phyloP scores from a whole-genome alignment of 2,888 invertebrate species.

The Podotricha telesiphe region DNA sequence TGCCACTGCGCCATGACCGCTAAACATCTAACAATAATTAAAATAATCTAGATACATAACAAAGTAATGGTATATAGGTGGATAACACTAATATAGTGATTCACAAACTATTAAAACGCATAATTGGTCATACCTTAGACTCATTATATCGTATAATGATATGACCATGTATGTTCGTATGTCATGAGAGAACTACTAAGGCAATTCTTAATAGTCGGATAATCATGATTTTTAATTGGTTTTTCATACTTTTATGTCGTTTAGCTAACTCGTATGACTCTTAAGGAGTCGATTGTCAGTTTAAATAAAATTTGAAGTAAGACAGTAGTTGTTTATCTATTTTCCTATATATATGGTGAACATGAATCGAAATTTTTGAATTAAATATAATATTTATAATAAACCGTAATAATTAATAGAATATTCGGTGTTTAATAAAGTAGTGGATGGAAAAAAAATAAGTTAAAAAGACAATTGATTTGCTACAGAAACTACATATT shows the following conservation, averaged over 20 bases:
- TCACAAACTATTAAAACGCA: constrained; percentile 9
- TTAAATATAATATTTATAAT: too few relatives aligned
- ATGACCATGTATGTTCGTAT: constrained; percentile 24
- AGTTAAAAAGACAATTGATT: too few relatives aligned
- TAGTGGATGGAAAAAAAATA: too few relatives aligned
- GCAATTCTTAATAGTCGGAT: not conserved
- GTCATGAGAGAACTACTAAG: constrained; percentile 18
- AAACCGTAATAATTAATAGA: too few relatives aligned
- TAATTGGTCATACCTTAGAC: constrained; percentile 5
- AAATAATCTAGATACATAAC: not conserved
- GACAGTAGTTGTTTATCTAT: too few relatives aligned
- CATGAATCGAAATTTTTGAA: too few relatives aligned
- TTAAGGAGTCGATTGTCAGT: too few relatives aligned
- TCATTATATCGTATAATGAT: constrained; percentile 10
- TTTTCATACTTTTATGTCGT: not conserved
- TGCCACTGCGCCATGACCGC: not conserved
- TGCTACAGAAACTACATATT: too few relatives aligned
- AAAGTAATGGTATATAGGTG: not conserved
- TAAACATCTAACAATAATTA: not conserved
- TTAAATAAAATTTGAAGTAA: too few relatives aligned
- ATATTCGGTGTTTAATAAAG: too few relatives aligned
- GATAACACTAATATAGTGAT: constrained; percentile 24
- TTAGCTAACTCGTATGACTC: too few relatives aligned
- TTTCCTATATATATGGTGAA: too few relatives aligned
- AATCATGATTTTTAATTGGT: constrained; percentile 3